Base-by-base conservation (phyloP, 1,140 invertebrate genomes). In the Hyphantria cunea region DNA sequence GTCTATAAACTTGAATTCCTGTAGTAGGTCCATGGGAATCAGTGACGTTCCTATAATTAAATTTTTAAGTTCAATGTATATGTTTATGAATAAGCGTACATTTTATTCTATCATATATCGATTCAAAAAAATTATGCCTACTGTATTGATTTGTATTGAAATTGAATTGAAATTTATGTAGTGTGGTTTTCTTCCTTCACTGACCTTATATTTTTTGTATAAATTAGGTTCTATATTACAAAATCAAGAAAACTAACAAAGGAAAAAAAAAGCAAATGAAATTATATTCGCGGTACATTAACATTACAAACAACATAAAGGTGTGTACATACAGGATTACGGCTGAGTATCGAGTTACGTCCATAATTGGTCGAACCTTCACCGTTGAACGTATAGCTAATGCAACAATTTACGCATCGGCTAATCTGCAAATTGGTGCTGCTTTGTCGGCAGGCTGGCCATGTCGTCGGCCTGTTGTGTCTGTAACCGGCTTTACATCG, bases 341-440 rank as follows among this genome's bases (percentile, higher is more conserved):
- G 67, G 47, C 41, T 54, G 60, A 15, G 70, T 74, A 72, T 88
- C 74, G 72, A 69, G 76, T 85, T 84, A 81, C 76, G 39, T 37
- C 63, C 70, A 72, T 86, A 83, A 86, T 82, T 79, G 80, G 69
- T 70, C 69, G 70, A 64, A 70, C 75, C 72, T 81, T 78, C 55
- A 51, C 63, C 69, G 70, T 66, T 56, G 65, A 74, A 65, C 73
- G 78, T 74, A 78, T 64, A 70, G 77, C 80, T 86, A 85, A 88
- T 86, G 77, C 79, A 80, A 85, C 82, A 82, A 73, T 89, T 89
- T 86, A 89, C 82, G 86, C 86, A 86, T 83, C 84, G 81, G 64
- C 73, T 89, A 83, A 85, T 89, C 80, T 80, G 76, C 78, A 86
- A 87, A 89, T 87, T 89, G 82, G 77, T 80, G 69, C 71, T 69